Conservation (phyloP, 1,140 invertebrate species). For the Tetramorium parvispinum region DNA sequence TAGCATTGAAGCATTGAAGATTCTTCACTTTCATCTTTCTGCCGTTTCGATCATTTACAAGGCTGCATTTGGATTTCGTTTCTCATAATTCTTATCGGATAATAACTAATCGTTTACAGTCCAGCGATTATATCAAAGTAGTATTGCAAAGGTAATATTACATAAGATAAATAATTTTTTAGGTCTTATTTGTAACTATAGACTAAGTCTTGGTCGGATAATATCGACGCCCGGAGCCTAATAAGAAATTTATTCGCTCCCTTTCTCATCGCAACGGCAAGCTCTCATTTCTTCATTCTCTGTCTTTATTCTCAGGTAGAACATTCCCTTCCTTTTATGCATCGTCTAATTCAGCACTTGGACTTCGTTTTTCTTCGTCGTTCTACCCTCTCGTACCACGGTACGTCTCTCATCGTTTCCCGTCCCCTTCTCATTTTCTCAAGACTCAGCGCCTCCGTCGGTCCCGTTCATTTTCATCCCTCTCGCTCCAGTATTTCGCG, state of each 20-base stretch:
- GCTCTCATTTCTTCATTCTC: conserved; percentile 55
- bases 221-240: background rate
- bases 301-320: conserved; percentile 31
- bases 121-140: background rate
- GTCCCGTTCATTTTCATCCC: conserved; percentile 66
- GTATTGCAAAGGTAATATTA: background rate
- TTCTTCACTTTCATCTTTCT: conserved; percentile 17
- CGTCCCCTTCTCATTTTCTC: conserved; percentile 48
- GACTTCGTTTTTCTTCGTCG: conserved; percentile 37
- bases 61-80: background rate
- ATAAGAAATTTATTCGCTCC: conserved; percentile 38
- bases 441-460: conserved; percentile 43
- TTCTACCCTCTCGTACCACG: conserved; percentile 6
- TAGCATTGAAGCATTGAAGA: background rate
- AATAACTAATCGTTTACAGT: background rate
- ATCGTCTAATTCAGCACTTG: conserved; percentile 59
- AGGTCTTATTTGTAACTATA: background rate
- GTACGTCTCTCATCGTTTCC: conserved; percentile 39
- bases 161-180: background rate
- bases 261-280: background rate
- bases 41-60: background rate
- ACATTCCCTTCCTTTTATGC: conserved; percentile 51
- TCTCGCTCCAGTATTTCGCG: conserved; percentile 61
- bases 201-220: no score
- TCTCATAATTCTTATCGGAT: background rate